Conservation (phyloP, 2,113 vertebrate species). For the Platysternon megacephalum region DNA sequence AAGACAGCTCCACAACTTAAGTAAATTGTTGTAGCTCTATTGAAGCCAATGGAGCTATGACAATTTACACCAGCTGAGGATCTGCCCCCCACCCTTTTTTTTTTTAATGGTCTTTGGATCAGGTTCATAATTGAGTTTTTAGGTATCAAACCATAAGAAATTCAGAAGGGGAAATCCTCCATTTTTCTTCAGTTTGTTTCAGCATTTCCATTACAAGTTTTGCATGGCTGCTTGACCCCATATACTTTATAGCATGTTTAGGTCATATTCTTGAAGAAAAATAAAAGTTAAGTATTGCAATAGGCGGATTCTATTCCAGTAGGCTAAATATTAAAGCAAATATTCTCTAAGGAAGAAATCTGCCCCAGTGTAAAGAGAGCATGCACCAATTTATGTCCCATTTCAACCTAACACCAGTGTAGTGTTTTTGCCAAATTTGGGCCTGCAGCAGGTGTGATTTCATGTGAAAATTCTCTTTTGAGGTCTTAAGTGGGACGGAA, state of each 20-base stretch:
- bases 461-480: not conserved
- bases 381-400: not conserved
- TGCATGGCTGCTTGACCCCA: not conserved
- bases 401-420: not conserved
- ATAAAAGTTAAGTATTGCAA: not conserved
- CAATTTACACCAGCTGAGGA: not conserved
- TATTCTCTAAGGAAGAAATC: not conserved
- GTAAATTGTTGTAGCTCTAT: not conserved
- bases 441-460: not conserved
- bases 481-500: not conserved
- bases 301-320: not conserved
- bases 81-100: not conserved
- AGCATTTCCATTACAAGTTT: not conserved
- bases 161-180: not conserved
- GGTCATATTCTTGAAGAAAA: not conserved
- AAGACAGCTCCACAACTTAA: not conserved
- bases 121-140: not conserved
- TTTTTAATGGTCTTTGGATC: not conserved
- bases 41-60: not conserved
- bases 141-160: not conserved
- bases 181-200: not conserved
- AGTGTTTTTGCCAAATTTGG: not conserved
- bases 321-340: not conserved
- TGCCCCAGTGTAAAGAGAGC: not conserved
- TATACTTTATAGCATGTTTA: not conserved